These are phyloP conservation scores for Emydoidea blandingii DNA, from an alignment of 2,797 vertebrate genomes.

Conservation along the genomic window DNA sequence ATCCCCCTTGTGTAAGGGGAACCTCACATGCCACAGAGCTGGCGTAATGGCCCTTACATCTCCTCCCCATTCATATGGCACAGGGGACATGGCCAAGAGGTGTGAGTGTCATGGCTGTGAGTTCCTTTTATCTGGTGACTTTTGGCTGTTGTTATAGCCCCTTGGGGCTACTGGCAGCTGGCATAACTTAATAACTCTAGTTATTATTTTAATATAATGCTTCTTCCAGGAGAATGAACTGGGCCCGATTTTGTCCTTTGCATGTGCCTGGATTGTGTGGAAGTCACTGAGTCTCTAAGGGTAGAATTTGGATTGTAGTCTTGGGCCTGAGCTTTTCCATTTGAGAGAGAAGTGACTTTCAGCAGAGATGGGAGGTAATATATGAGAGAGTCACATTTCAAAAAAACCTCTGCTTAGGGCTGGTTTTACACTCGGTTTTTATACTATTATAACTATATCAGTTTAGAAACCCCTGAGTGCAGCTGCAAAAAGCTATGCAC, in stretches of 20 bases:
- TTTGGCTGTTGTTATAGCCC: constrained; percentile 21
- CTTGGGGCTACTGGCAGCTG: constrained; percentile 41
- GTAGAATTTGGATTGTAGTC: neutral
- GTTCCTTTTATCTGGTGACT: constrained; percentile 28
- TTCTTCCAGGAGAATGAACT: neutral
- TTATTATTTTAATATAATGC: neutral
- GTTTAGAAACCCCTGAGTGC: neutral
- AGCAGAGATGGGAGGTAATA: neutral
- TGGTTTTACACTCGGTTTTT: neutral
- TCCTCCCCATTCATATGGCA: neutral
- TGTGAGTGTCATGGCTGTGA: constrained; percentile 13
- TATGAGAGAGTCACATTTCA: neutral
- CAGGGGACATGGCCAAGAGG: rapidly evolving
- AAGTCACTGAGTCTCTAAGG: neutral
- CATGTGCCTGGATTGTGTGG: neutral
- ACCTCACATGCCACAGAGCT: neutral
- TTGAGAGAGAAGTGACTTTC: neutral
- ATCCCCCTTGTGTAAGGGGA: neutral
- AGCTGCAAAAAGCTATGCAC: neutral
- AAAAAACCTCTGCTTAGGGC: too few species aligned
- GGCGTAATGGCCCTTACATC: neutral
- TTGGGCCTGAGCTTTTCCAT: neutral
- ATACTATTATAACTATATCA: neutral
- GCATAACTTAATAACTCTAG: neutral
- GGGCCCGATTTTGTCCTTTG: neutral